Evolutionary conservation across 2,888 invertebrate genomes (phyloP), one percentile per base, ranked within the genome.

Genomic region (Scotopteryx bipunctaria): DNA sequence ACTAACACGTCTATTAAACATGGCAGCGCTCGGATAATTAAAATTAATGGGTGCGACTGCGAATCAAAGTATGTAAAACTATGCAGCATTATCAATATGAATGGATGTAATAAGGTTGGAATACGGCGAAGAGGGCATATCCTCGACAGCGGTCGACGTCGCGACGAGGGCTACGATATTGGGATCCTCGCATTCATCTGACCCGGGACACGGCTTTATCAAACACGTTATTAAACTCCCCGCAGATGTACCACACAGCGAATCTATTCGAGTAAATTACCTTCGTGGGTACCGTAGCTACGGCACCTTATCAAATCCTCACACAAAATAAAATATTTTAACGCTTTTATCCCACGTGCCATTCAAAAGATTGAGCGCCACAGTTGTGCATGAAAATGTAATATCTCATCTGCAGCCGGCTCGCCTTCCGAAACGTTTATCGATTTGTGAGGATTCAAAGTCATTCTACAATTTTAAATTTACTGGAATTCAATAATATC

Each of bases 151-250:
- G 86, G 85, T 77, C 79, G 80, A 71, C 76, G 73, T 15, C 27
- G 42, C 53, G 48, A 78, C 74, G 77, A 73, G 70, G 79, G 76
- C 55, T 47, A 44, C 74, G 64, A 67, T 83, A 85, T 85, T 83
- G 83, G 72, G 74, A 67, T 43, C 72, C 73, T 67, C 76, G 68
- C 73, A 81, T 83, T 80, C 78, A 83, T 76, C 76, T 73, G 66
- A 73, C 75, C 78, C 76, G 48, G 72, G 79, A 79, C 79, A 78
- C 75, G 79, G 83, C 83, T 83, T 81, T 83, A 84, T 82, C 80
- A 83, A 79, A 81, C 69, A 71, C 73, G 78, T 80, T 86, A 85
- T 85, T 85, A 84, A 83, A 82, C 80, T 79, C 70, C 66, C 55
- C 72, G 23, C 75, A 77, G 76, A 71, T 71, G 76, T 67, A 77